phyloP scores from a whole-genome alignment of 1,140 invertebrate species.

The Heliconius melpomene region DNA sequence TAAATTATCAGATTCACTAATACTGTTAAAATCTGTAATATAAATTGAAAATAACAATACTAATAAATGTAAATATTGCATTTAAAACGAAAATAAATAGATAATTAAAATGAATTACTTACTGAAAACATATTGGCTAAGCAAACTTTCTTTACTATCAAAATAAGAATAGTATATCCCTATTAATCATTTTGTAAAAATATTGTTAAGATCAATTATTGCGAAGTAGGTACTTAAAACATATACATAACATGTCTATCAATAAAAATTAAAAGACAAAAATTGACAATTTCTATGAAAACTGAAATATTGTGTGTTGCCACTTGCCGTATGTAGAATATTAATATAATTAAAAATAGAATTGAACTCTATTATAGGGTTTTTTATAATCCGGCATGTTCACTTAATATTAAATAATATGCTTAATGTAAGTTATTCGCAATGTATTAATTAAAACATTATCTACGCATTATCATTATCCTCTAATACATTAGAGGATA shows the following conservation, averaged over 20 bases:
- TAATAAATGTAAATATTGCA: conserved; percentile 9
- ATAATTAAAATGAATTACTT: conserved; percentile 34
- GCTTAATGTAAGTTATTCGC: too few species aligned
- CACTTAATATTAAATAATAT: neutral
- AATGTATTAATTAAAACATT: too few species aligned
- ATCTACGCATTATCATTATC: too few species aligned
- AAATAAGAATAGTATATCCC: conserved; percentile 23
- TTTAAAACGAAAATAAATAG: neutral
- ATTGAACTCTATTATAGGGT: neutral
- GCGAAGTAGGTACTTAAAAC: neutral
- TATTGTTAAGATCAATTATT: neutral
- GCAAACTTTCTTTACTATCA: conserved; percentile 29
- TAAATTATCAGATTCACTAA: conserved; percentile 56
- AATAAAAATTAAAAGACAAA: neutral
- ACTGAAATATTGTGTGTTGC: neutral
- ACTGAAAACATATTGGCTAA: conserved; percentile 54
- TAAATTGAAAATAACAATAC: conserved; percentile 50
- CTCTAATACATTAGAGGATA: too few species aligned
- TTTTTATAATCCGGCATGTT: neutral
- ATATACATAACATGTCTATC: conserved; percentile 3
- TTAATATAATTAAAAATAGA: neutral
- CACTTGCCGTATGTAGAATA: neutral
- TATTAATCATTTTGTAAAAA: conserved; percentile 30
- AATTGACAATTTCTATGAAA: conserved; percentile 1
- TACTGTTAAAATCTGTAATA: conserved; percentile 53